These are phyloP conservation scores for Galaxias olidus DNA, from an alignment of 2,797 vertebrate species.

Conservation along the genomic window DNA sequence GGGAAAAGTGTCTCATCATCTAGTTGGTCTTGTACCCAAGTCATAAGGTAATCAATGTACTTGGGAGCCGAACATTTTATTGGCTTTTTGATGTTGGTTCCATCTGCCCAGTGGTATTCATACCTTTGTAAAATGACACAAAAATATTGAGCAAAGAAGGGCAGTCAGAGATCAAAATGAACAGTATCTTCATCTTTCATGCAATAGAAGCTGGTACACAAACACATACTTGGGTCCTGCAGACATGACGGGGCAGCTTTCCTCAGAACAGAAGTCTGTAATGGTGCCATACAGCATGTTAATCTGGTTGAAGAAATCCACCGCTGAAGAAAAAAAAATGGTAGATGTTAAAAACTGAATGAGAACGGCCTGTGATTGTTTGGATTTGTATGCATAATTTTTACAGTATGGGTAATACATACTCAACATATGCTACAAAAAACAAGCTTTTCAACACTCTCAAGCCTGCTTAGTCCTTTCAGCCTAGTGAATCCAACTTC, in stretches of 20 bases:
- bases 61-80: conserved; percentile 98
- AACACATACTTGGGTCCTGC: conserved; percentile 93
- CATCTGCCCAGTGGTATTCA: conserved; percentile 99
- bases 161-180: not conserved
- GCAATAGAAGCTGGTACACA: not conserved
- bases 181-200: not conserved
- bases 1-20: conserved; percentile 97
- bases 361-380: too few species aligned
- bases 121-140: conserved; percentile 73
- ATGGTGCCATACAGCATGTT: conserved; percentile 99
- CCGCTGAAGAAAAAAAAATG: conserved; percentile 76
- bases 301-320: conserved; percentile 99
- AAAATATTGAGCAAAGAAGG: too few species aligned
- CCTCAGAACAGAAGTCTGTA: conserved; percentile 95
- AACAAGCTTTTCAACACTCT: too few species aligned
- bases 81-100: conserved; percentile 98
- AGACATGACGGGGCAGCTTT: conserved; percentile 96
- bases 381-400: too few species aligned
- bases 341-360: too few species aligned
- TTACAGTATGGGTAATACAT: too few species aligned
- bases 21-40: conserved; percentile 99
- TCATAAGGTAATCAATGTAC: conserved; percentile 99
- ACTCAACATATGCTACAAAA: too few species aligned
- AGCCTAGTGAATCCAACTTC: too few species aligned
- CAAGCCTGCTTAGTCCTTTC: too few species aligned